Evolutionary conservation across 2,113 vertebrate genomes (phyloP).

Genomic region (Cichladusa arquata): DNA sequence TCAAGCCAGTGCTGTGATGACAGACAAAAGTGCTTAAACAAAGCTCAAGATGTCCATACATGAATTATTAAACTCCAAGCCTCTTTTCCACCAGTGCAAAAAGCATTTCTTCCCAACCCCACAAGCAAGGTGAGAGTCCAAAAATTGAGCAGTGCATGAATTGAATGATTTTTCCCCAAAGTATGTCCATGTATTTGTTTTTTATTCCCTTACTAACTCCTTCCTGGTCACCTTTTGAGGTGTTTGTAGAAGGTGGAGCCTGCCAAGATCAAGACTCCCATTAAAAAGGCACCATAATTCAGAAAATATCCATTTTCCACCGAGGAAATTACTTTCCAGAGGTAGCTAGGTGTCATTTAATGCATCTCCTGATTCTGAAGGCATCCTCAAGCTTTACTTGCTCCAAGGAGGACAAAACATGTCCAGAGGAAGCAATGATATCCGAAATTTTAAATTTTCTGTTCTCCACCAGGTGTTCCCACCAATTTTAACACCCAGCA

Average conservation of each 20-base stretch:
- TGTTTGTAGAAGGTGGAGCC: not conserved
- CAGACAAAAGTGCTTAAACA: constrained; percentile 12
- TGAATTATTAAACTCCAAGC: not conserved
- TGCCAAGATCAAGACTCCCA: not conserved
- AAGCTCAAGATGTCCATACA: not conserved
- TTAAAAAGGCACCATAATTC: not conserved
- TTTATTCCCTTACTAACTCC: not conserved
- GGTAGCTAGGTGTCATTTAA: not conserved
- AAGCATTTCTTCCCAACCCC: not conserved
- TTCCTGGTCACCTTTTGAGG: not conserved
- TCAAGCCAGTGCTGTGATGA: not conserved
- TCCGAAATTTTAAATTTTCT: not conserved
- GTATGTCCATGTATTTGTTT: not conserved
- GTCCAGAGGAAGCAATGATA: not conserved
- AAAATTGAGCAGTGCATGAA: not conserved
- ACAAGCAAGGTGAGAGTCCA: not conserved
- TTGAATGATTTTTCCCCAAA: not conserved
- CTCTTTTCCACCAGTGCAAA: not conserved
- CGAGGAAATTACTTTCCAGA: not conserved
- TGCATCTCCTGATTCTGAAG: not conserved
- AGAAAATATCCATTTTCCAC: not conserved
- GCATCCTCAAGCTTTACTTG: not conserved
- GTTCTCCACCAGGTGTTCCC: not conserved
- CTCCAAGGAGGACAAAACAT: not conserved
- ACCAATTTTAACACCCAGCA: not conserved